A percentile compares a stretch with the other conserved stretches of the same genome.
Conservation (phyloP, 2,888 invertebrate species). For the Thecophora atra region DNA sequence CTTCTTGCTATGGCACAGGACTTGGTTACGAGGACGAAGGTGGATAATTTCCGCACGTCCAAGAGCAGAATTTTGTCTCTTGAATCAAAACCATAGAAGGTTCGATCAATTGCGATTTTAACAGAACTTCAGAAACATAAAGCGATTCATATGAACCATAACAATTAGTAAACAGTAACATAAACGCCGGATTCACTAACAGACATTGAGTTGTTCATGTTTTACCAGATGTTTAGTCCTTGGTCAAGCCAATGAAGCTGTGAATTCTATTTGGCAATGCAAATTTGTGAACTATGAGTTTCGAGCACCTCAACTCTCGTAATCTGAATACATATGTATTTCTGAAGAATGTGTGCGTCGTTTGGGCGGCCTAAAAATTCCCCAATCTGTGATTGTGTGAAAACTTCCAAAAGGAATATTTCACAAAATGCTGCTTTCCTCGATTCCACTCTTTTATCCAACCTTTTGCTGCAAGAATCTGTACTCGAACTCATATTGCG, state of each 20-base stretch:
- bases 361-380: neutral
- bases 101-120: too few relatives aligned
- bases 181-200: too few relatives aligned
- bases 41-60: too few relatives aligned
- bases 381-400: conserved; percentile 4
- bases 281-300: neutral
- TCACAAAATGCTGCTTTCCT: neutral
- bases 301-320: neutral
- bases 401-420: neutral
- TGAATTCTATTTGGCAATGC: neutral
- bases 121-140: too few relatives aligned
- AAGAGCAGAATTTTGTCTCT: too few relatives aligned
- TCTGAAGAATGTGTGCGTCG: neutral
- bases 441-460: neutral
- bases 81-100: too few relatives aligned
- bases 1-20: too few relatives aligned
- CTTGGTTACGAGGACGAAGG: too few relatives aligned
- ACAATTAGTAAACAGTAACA: too few relatives aligned
- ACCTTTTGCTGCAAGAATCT: neutral
- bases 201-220: neutral
- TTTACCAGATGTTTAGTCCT: conserved; percentile 5
- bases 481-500: neutral
- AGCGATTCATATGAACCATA: neutral
- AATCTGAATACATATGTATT: too few relatives aligned
- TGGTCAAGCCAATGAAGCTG: conserved; percentile 6